These are phyloP conservation scores for Takifugu flavidus DNA, from an alignment of 2,113 vertebrate genomes.

Conservation along the genomic window DNA sequence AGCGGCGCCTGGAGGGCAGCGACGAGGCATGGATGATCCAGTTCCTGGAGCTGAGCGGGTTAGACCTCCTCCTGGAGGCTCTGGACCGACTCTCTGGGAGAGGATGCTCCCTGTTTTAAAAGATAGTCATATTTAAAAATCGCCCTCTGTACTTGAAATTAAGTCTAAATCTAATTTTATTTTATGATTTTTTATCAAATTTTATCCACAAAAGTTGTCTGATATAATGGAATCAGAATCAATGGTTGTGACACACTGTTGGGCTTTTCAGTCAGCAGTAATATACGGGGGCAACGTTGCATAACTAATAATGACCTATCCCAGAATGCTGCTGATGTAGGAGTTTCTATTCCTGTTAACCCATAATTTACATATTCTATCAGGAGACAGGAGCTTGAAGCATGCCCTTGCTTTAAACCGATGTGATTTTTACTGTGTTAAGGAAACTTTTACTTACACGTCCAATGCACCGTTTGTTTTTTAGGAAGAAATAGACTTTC, in stretches of 20 bases:
- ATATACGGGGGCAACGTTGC: background rate
- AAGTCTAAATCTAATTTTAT: background rate
- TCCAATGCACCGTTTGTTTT: too few species aligned
- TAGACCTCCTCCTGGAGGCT: conserved; percentile 94
- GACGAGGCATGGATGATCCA: conserved; percentile 93
- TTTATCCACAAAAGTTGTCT: background rate
- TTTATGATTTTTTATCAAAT: background rate
- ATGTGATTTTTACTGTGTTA: background rate
- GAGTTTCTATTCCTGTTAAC: conserved; percentile 7
- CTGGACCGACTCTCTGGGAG: conserved; percentile 90
- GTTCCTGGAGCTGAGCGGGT: conserved; percentile 91
- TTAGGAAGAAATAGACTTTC: too few species aligned
- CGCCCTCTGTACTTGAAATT: background rate
- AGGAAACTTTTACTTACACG: too few species aligned
- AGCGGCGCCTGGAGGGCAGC: conserved; percentile 88
- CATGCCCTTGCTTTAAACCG: background rate
- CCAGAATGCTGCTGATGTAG: conserved; percentile 6
- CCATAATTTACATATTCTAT: conserved; percentile 21
- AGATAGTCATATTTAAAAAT: background rate
- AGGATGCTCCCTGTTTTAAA: conserved; percentile 77
- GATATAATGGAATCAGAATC: conserved; percentile 4
- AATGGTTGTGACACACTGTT: conserved; percentile 4
- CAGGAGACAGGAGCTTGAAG: conserved; percentile 1
- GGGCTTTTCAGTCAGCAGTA: conserved; percentile 2
- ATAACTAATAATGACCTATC: conserved; percentile 6